These are phyloP conservation scores for Phaedon cochleariae DNA, from an alignment of 2,888 invertebrate genomes.

Conservation along the genomic window DNA sequence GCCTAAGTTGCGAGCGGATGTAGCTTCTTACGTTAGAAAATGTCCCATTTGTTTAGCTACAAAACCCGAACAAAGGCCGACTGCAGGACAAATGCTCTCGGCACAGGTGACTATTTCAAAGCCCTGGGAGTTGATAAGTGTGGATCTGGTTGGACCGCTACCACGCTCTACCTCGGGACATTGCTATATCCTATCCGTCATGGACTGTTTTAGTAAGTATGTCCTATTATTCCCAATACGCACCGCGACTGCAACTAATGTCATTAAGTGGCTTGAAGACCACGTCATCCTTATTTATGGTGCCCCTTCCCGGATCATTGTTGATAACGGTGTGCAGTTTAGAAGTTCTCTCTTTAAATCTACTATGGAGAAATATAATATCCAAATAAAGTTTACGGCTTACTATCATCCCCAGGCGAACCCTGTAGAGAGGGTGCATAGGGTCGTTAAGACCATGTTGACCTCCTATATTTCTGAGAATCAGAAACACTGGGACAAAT, in stretches of 20 bases:
- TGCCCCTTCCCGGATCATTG: conserved; percentile 2
- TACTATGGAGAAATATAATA: background rate
- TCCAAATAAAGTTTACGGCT: background rate
- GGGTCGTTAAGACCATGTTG: background rate
- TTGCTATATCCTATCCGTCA: conserved; percentile 18
- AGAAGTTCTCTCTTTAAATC: background rate
- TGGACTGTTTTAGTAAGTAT: conserved; percentile 20
- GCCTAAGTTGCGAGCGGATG: conserved; percentile 9
- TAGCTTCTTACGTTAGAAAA: background rate
- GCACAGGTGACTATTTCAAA: conserved; percentile 8
- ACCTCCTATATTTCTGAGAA: background rate
- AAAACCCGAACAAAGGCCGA: conserved; percentile 25
- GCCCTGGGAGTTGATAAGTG: conserved; percentile 27
- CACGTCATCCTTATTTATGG: conserved; percentile 7
- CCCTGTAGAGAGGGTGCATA: background rate
- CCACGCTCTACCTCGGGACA: conserved; percentile 16
- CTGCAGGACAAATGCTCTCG: conserved; percentile 22
- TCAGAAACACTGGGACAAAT: conserved; percentile 4
- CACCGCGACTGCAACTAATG: background rate
- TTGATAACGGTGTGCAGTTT: conserved; percentile 10
- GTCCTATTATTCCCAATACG: conserved; percentile 15
- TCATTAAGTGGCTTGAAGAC: conserved; percentile 10
- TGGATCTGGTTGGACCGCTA: conserved; percentile 23
- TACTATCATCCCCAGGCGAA: background rate
- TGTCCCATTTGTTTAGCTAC: conserved; percentile 14